A percentile compares a stretch with the other conserved stretches of the same genome.
phyloP scores from a whole-genome alignment of 2,888 invertebrate species.

The Mimachlamys varia region DNA sequence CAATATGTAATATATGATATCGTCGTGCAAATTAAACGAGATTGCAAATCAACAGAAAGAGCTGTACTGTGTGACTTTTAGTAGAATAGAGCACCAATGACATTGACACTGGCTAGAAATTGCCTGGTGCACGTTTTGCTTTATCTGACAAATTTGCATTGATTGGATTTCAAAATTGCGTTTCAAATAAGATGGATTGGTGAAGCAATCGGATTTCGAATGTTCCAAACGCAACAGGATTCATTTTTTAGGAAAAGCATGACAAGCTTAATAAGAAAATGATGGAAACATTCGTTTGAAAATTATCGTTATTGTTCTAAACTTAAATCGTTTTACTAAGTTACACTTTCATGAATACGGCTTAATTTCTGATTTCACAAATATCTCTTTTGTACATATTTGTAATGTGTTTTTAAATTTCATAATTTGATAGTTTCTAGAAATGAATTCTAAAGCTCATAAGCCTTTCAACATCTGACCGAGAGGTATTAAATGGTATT shows the following conservation, averaged over 20 bases:
- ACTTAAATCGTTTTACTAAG: no score
- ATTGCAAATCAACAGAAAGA: background rate
- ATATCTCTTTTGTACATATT: background rate
- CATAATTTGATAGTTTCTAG: background rate
- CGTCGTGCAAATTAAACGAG: background rate
- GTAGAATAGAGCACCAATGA: background rate
- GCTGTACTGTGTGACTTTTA: background rate
- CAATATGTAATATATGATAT: no score
- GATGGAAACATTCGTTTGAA: no score
- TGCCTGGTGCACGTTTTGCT: background rate
- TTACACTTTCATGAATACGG: no score
- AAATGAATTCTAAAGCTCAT: background rate
- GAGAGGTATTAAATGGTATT: background rate
- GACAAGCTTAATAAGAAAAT: no score
- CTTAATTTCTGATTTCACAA: no score
- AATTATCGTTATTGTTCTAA: no score
- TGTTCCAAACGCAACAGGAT: background rate
- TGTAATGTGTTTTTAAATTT: no score
- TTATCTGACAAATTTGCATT: background rate
- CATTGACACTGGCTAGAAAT: background rate
- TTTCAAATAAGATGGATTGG: background rate
- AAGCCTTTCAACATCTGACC: background rate
- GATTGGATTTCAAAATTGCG: conserved; percentile 31
- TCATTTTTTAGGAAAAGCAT: background rate
- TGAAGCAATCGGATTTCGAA: background rate